phyloP scores from a whole-genome alignment of 2,888 invertebrate species.

The Corbicula japonica region DNA sequence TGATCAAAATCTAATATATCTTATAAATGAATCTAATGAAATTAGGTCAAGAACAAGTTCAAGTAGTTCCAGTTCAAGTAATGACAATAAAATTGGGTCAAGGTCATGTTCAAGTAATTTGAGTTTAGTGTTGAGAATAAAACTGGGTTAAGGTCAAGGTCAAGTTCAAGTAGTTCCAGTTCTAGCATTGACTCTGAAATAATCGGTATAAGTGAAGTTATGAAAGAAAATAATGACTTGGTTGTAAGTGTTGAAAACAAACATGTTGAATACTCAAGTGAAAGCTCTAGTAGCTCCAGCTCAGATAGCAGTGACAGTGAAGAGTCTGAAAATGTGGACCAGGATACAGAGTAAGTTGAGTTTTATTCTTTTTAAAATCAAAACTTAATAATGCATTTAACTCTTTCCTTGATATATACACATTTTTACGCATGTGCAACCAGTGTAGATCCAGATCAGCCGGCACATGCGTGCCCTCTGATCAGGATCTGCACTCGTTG shows the following conservation, averaged over 20 bases:
- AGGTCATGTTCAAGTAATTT: neutral
- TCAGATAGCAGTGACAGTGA: conserved; percentile 17
- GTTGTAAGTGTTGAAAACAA: neutral
- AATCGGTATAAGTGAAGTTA: conserved; percentile 1
- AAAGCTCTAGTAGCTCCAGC: conserved; percentile 34
- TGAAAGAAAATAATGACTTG: conserved; percentile 1
- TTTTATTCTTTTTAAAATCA: no score
- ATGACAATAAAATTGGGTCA: neutral
- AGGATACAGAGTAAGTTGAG: conserved; percentile 18
- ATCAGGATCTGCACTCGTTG: no score
- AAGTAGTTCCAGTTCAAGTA: conserved; percentile 10
- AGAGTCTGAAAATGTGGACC: neutral
- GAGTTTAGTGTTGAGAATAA: no score
- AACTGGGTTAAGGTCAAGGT: no score
- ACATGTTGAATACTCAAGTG: neutral
- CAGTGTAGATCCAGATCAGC: no score
- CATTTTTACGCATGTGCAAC: no score
- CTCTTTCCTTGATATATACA: no score
- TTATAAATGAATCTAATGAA: no score
- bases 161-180: neutral
- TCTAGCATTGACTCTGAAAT: neutral
- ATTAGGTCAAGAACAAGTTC: conserved; percentile 9
- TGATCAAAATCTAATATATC: neutral
- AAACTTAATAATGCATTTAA: no score
- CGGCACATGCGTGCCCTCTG: no score